Evolutionary conservation across 1,140 invertebrate species (phyloP).

Genomic region (Listronotus bonariensis): DNA sequence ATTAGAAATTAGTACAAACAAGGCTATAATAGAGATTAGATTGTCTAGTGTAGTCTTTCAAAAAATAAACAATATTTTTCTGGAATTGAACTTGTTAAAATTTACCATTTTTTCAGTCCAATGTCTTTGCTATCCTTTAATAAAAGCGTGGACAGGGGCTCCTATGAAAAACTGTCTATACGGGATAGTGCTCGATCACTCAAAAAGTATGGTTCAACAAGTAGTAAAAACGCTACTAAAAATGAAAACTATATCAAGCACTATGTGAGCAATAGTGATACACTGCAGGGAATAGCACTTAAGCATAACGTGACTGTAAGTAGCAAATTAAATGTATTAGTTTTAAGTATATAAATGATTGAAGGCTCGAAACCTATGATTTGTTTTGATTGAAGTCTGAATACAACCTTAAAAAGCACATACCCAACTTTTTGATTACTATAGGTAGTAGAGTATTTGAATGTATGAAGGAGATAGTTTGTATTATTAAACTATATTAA

Average conservation of each 20-base stretch:
- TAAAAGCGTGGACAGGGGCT: slow-evolving; percentile 65
- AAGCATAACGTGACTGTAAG: slow-evolving; percentile 90
- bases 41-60: not conserved
- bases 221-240: slow-evolving; percentile 62
- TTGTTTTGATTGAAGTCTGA: too few species aligned
- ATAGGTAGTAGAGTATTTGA: too few species aligned
- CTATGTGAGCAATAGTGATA: slow-evolving; percentile 77
- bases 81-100: not conserved
- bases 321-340: not conserved
- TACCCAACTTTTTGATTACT: too few species aligned
- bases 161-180: slow-evolving; percentile 81
- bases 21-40: not conserved
- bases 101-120: slow-evolving; percentile 18
- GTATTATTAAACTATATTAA: too few species aligned
- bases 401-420: too few species aligned
- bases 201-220: slow-evolving; percentile 89
- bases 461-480: too few species aligned
- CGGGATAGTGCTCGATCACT: slow-evolving; percentile 78
- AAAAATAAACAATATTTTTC: slow-evolving; percentile 1
- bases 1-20: not conserved
- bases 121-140: slow-evolving; percentile 30
- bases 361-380: too few species aligned
- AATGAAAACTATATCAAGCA: slow-evolving; percentile 79
- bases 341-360: too few species aligned
- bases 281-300: slow-evolving; percentile 89